Evolutionary conservation across 2,113 vertebrate species (phyloP), one percentile per base, ranked within the genome.

Genomic region (Pseudorhombus dupliciocellatus): DNA sequence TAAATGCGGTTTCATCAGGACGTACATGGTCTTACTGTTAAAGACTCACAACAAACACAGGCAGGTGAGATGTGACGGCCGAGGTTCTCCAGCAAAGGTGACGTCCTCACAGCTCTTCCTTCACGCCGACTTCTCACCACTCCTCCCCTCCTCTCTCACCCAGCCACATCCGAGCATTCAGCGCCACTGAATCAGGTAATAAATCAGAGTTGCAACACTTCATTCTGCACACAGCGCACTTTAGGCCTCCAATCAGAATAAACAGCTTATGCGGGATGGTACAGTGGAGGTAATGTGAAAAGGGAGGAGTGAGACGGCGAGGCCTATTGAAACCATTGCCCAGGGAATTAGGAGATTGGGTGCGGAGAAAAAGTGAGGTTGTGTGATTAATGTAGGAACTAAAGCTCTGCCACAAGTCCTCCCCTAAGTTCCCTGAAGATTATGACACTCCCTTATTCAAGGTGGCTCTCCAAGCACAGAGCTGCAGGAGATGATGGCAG

Each of bases 141-240:
- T 15, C 40, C 40, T 44, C 40, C 18, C n/a, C n/a, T 40, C 53
- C 52, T 46, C 28, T 26, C 21, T 59, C 46, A n/a, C 52, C 22
- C 31, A 37, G 15, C 70, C 82, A 84, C 58, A 80, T 66, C 55
- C 22, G 50, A 75, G 54, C 40, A 37, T 71, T 80, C 79, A 76
- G 34, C 72, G 70, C 37, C 76, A 66, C 80, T 83, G 74, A 84
- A 8, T 73, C 66, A 44, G 40, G 54, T 70, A 65, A 89, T 87
- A 89, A 85, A 88, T 89, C 80, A 73, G 76, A 86, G 77, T 87
- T 74, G 83, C 68, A 88, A 78, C 51, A 58, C 64, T 55, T 72
- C 20, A 63, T 70, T 75, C 70, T 18, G 16, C 40, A 44, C 40
- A 44, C 40, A 44, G 40, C 40, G 18, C 40, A 44, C 40, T 44